Conservation (phyloP, 2,888 invertebrate genomes). For the Tineola bisselliella region DNA sequence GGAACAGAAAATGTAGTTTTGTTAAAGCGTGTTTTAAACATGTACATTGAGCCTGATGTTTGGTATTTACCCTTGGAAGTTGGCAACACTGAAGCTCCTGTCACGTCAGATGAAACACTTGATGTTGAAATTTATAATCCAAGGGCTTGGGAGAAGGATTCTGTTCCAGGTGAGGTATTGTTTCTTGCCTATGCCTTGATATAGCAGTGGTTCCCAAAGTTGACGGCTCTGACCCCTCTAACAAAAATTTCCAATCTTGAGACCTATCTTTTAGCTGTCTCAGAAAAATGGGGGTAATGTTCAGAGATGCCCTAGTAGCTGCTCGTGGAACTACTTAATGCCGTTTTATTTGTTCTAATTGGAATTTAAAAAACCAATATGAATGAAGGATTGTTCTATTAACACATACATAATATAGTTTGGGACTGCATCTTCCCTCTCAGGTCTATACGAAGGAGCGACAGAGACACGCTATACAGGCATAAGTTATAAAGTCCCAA, state of each 20-base stretch:
- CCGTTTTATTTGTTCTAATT: too few relatives aligned
- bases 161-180: conserved; percentile 41
- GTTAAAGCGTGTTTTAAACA: conserved; percentile 34
- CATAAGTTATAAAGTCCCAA: conserved; percentile 34
- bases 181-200: too few relatives aligned
- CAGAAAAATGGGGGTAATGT: too few relatives aligned
- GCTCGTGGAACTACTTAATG: too few relatives aligned
- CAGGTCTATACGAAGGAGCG: conserved; percentile 53
- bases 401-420: too few relatives aligned
- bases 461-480: conserved; percentile 49
- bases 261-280: too few relatives aligned
- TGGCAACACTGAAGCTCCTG: conserved; percentile 25
- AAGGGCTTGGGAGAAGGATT: conserved; percentile 44
- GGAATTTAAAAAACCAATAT: too few relatives aligned
- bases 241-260: too few relatives aligned
- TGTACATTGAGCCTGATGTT: conserved; percentile 59
- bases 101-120: conserved; percentile 31
- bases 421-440: background rate
- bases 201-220: too few relatives aligned
- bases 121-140: conserved; percentile 51
- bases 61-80: conserved; percentile 62
- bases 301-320: too few relatives aligned
- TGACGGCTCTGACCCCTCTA: too few relatives aligned
- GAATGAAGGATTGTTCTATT: too few relatives aligned
- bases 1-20: conserved; percentile 19